A percentile compares a stretch with the other conserved stretches of the same genome.
These are phyloP conservation scores for Dexiosoma caninum DNA, from an alignment of 2,888 invertebrate species.

Conservation along the genomic window DNA sequence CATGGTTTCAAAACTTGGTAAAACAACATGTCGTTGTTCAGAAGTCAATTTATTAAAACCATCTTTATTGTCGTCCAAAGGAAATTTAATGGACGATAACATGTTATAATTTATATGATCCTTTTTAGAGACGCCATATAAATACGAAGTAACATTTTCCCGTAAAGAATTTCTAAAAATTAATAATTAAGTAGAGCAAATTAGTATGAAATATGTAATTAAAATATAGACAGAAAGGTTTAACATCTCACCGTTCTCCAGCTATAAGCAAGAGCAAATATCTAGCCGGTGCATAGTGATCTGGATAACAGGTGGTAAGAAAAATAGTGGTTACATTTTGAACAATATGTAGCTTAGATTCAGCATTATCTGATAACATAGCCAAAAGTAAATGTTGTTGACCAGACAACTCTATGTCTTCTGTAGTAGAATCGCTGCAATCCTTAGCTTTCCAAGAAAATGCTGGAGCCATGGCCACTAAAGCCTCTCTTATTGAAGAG, in stretches of 20 bases:
- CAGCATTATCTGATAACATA: slow-evolving; percentile 85
- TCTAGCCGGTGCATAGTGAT: slow-evolving; percentile 88
- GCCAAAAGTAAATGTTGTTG: slow-evolving; percentile 80
- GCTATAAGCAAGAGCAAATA: slow-evolving; percentile 89
- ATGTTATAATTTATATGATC: slow-evolving; percentile 78
- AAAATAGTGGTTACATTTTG: slow-evolving; percentile 91
- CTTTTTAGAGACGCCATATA: slow-evolving; percentile 85
- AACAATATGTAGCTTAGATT: slow-evolving; percentile 87
- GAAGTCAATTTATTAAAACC: slow-evolving; percentile 73
- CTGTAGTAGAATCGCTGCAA: slow-evolving; percentile 65
- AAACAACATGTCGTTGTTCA: slow-evolving; percentile 78
- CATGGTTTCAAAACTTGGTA: slow-evolving; percentile 86
- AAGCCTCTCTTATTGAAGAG: slow-evolving; percentile 83
- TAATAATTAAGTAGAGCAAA: not conserved
- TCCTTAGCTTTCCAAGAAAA: slow-evolving; percentile 78
- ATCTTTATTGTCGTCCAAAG: slow-evolving; percentile 69
- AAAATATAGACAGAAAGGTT: slow-evolving; percentile 50
- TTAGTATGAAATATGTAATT: too few species aligned
- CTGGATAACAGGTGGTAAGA: slow-evolving; percentile 88
- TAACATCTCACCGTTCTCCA: slow-evolving; percentile 89
- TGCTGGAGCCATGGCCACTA: slow-evolving; percentile 84
- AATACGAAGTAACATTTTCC: slow-evolving; percentile 74
- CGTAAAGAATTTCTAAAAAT: slow-evolving; percentile 73
- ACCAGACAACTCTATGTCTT: slow-evolving; percentile 75
- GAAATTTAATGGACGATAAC: slow-evolving; percentile 77